These are phyloP conservation scores for Prionace glauca DNA, from an alignment of 2,797 vertebrate genomes.

Conservation along the genomic window DNA sequence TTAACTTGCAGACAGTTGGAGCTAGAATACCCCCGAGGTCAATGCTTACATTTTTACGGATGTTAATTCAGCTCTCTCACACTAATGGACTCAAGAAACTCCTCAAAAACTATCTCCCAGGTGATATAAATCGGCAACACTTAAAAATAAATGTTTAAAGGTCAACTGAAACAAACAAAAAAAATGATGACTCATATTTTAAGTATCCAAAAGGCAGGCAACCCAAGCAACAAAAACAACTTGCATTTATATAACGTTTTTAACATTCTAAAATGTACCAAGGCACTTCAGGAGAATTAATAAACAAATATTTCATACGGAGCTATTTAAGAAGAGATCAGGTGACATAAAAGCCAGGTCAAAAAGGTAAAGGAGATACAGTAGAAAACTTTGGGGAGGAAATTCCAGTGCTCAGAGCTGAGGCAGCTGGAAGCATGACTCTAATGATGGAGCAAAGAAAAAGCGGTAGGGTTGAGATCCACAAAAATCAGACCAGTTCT, in stretches of 20 bases:
- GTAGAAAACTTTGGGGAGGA: neutral
- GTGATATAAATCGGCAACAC: neutral
- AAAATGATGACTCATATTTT: neutral
- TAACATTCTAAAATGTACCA: neutral
- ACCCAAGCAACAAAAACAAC: neutral
- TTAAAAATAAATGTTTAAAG: conserved; percentile 5
- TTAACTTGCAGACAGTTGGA: neutral
- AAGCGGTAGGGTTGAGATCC: neutral
- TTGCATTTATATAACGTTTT: neutral
- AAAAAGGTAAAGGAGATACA: neutral
- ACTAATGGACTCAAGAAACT: conserved; percentile 17
- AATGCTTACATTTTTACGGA: conserved; percentile 18
- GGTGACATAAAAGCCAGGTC: neutral
- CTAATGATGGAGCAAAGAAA: neutral
- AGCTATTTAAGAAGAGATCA: neutral
- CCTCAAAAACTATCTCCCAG: neutral
- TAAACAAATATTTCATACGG: neutral
- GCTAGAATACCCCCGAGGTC: neutral
- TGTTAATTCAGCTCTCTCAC: conserved; percentile 14
- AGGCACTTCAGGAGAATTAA: neutral
- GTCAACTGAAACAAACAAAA: neutral
- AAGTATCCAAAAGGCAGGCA: neutral
- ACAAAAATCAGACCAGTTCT: neutral
- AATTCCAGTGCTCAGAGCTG: neutral
- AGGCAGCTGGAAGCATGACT: neutral